Conservation (phyloP, 1,140 invertebrate genomes). For the Nylanderia fulva region DNA sequence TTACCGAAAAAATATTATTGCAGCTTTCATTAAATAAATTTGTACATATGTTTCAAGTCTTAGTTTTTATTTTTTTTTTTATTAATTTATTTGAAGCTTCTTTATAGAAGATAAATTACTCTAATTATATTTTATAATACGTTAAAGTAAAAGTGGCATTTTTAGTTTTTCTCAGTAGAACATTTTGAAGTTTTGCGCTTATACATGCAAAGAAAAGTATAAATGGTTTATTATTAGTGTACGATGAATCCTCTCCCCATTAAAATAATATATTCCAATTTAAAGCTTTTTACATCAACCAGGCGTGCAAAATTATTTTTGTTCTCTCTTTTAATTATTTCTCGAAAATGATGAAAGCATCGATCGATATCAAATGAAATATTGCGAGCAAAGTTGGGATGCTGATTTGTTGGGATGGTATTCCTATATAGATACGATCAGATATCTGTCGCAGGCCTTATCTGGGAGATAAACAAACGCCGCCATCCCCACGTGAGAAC, state of each 20-base stretch:
- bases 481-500: not conserved
- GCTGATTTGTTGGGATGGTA: not conserved
- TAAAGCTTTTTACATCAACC: too few relatives aligned
- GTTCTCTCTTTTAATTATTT: not conserved
- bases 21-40: not conserved
- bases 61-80: too few relatives aligned
- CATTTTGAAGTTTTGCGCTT: not conserved
- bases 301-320: too few relatives aligned
- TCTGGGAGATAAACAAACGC: constrained; percentile 31
- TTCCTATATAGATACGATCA: not conserved
- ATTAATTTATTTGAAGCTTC: too few relatives aligned
- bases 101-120: too few relatives aligned
- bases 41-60: not conserved
- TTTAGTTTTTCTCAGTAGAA: not conserved
- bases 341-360: not conserved
- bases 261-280: too few relatives aligned
- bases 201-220: not conserved
- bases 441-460: constrained; percentile 39
- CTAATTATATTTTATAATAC: not conserved
- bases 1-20: constrained; percentile 25
- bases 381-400: not conserved
- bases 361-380: not conserved
- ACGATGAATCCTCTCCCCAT: too few relatives aligned
- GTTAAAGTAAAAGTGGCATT: not conserved
- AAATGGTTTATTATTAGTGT: too few relatives aligned